Evolutionary conservation across 2,888 invertebrate species (phyloP).

Genomic region (Drosophila subquinaria): DNA sequence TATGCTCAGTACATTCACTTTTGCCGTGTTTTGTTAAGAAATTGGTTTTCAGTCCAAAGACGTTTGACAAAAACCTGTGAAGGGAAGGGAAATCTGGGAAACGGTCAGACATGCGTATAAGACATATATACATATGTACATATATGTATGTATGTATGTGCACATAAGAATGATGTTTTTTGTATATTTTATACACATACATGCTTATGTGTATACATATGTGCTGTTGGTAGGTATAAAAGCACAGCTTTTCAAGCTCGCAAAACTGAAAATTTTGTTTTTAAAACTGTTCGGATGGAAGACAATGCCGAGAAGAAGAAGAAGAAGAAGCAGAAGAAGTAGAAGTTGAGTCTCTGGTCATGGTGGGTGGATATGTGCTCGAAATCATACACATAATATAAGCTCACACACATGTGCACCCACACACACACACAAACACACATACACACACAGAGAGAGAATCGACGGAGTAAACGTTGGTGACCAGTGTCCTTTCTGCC

Average conservation of each 20-base stretch:
- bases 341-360: conserved; percentile 28
- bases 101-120: conserved; percentile 33
- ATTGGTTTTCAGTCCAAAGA: conserved; percentile 5
- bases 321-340: conserved; percentile 20
- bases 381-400: conserved; percentile 57
- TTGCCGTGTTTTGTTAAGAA: conserved; percentile 3
- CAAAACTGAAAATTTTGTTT: conserved; percentile 68
- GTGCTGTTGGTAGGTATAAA: conserved; percentile 29
- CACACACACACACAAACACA: conserved; percentile 23
- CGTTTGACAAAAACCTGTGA: conserved; percentile 4
- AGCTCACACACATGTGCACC: conserved; percentile 18
- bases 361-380: conserved; percentile 47
- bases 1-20: not conserved
- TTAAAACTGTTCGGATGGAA: conserved; percentile 52
- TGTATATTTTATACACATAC: not conserved
- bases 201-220: not conserved
- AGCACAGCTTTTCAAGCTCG: conserved; percentile 48
- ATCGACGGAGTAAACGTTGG: conserved; percentile 34
- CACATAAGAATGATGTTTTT: conserved; percentile 10
- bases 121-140: not conserved
- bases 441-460: conserved; percentile 24
- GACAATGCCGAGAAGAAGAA: conserved; percentile 60
- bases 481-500: conserved; percentile 72
- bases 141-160: not conserved
- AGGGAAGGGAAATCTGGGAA: conserved; percentile 14